Base-by-base conservation (phyloP, 2,797 vertebrate genomes). In the Oryzias sinensis region DNA sequence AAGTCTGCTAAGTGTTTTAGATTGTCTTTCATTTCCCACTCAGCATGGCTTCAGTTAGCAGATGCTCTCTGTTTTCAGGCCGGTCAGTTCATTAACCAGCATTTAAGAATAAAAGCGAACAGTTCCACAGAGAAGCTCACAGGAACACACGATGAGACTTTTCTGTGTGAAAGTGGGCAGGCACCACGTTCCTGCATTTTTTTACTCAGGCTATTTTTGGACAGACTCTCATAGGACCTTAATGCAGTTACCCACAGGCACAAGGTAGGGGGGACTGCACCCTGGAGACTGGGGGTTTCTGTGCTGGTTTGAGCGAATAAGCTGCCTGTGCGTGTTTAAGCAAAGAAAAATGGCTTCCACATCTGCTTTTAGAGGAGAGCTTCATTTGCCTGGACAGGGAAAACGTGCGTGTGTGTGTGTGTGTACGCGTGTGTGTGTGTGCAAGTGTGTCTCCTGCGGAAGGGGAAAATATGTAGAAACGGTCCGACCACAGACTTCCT, bases 401-500 rank as follows among this genome's bases (percentile, higher is more conserved):
- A 72, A 81, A 72, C 14, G 41, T 33, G 25, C 49, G 53, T 59
- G 68, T 78, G 74, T 33, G 25, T 53, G 18, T 59, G 51, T 49
- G 59, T 20, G 14, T 37, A 42, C 46, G 81, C 59, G 70, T 73
- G 73, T 29, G 56, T 52, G 24, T 17, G 50, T 43, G 60, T 41
- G 37, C 18, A 48, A 3, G 49, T 67, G 59, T 60, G 73, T 77
- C 74, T 81, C n/a, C 89, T 79, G 85, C 77, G 85, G 51, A 68
- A 80, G 81, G 71, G 86, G 86, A 92, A 85, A 90, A 93, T 87
- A 81, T 88, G 91, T 88, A 90, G 84, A 93, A 94, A 94, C 91
- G 80, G 92, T 92, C 93, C 91, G 86, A 95, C 95, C 95, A 94
- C 95, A 91, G 75, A 92, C 93, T 95, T 96, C 95, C 95, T 96